Base-by-base conservation (phyloP, 2,888 invertebrate species). In the Congeria kusceri region DNA sequence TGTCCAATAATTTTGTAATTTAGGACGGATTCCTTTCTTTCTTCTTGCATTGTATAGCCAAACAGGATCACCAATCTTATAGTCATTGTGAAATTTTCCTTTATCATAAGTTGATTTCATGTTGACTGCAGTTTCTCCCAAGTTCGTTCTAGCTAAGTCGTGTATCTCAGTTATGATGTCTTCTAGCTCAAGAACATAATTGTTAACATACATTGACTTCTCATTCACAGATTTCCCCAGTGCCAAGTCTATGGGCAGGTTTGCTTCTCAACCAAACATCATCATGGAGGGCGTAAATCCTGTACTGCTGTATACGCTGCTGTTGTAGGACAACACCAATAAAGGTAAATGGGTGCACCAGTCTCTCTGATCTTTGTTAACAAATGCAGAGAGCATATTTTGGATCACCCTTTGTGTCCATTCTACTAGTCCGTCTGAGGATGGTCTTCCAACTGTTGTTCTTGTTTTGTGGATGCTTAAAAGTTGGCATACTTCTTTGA, bases 261-360 rank as follows among this genome's bases (percentile, higher is more conserved):
- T 70, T 4, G 62, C 0, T 13, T 70, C 62, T 25, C 62, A 46
- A 9, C 62, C 62, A 53, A 70, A 70, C 29, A 62, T 61, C 53
- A 70, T 53, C 44, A 44, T 57, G 4, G 28, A 28, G 20, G 47
- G 47, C 3, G 58, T 71, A 27, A 72, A 58, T 2, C 53, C 61
- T 15, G 77, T 70, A 11, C 68, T 53, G 32, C 62, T 67, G 62
- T 80, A 77, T 18, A 77, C 57, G 27, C 65, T 25, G 20, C 70
- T 61, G 46, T 69, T 66, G 57, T 68, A 83, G 11, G 83, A 74
- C 56, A 68, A 32, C 47, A 71, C 61, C 3, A 80, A 15, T 25
- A 72, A 46, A 32, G 70, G 71, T 44, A 83, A 44, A 47, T 72
- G 39, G 29, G 64, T 53, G 64, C 71, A 56, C 78, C 73, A 80